Evolutionary conservation across 2,888 invertebrate species (phyloP), one percentile per base, ranked within the genome.

Genomic region (Perdita meconis): DNA sequence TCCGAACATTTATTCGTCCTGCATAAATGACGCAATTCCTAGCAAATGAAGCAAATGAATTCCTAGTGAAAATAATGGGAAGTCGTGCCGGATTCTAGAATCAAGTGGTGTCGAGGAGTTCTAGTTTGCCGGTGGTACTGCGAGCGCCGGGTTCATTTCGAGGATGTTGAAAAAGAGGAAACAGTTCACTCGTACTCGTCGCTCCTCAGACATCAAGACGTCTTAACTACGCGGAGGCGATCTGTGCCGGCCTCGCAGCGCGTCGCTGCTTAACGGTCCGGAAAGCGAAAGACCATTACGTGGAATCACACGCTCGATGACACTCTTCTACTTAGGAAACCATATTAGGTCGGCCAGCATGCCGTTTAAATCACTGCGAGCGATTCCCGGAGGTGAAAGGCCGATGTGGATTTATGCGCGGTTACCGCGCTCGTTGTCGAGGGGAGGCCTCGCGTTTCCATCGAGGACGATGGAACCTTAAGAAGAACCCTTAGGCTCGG

Each of bases 281-380:
- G 83, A 86, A 86, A 83, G 85, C 83, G 79, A 87, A 86, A 87
- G 87, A 80, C 86, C 84, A 86, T 87, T 87, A 87, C 82, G 75
- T 64, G 60, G 85, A 84, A 86, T 87, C 87, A 87, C 86, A 86
- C 84, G 87, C 87, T 86, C 87, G 82, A 87, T 86, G 86, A 87
- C 87, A 87, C 86, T 86, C 83, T 78, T 78, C 82, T 83, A 84
- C 86, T 86, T 86, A 86, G 84, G 86, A 86, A 86, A 80, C 86
- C 86, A 78, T 86, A 84, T 83, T 86, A 81, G 85, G 70, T 76
- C 67, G 81, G 64, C 67, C 72, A 51, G 75, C 72, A 67, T 59
- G 70, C 55, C 67, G 74, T 56, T 85, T 85, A 84, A 85, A 83
- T 85, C 84, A 81, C 82, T 65, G 76, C 84, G 68, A 55, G 80